Conservation (phyloP, 35 echinoderm and acorn worm species). For the Nesometra sesokonis region DNA sequence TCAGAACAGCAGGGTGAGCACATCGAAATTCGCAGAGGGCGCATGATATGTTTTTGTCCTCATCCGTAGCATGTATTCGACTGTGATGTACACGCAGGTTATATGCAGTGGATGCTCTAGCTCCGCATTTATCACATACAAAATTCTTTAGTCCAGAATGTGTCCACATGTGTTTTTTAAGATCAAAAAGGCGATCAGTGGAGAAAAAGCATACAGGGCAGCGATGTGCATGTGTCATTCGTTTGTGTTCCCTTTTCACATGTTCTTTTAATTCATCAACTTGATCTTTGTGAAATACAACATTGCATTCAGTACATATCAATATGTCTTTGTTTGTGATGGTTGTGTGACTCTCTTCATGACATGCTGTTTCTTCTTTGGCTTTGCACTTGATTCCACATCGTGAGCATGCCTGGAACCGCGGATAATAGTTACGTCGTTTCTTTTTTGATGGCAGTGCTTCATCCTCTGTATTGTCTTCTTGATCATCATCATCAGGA, state of each 20-base stretch:
- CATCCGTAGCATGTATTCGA: slow-evolving; percentile 65
- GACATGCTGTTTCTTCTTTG: slow-evolving; percentile 33
- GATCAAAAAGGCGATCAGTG: slow-evolving; percentile 49
- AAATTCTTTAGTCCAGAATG: slow-evolving; percentile 59
- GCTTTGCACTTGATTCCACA: slow-evolving; percentile 54
- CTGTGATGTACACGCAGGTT: slow-evolving; percentile 70
- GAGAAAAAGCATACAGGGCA: slow-evolving; percentile 70
- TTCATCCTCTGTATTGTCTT: neutral
- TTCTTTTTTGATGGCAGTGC: neutral
- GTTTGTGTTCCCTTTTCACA: slow-evolving; percentile 52
- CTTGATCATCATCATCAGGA: neutral
- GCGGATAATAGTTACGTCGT: neutral
- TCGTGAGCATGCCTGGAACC: slow-evolving; percentile 23
- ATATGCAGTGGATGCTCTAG: slow-evolving; percentile 60
- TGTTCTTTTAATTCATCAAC: slow-evolving; percentile 17
- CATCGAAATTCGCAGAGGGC: slow-evolving; percentile 51
- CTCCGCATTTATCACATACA: slow-evolving; percentile 81
- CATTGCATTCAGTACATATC: slow-evolving; percentile 61
- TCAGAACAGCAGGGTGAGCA: slow-evolving; percentile 75
- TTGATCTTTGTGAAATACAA: slow-evolving; percentile 13
- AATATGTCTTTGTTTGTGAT: slow-evolving; percentile 35
- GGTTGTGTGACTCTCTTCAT: slow-evolving; percentile 18
- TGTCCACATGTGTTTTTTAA: slow-evolving; percentile 62
- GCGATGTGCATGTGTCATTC: slow-evolving; percentile 54
- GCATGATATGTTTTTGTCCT: slow-evolving; percentile 62